Conservation (phyloP, 2,888 invertebrate species). For the Sarcophaga rosellei region DNA sequence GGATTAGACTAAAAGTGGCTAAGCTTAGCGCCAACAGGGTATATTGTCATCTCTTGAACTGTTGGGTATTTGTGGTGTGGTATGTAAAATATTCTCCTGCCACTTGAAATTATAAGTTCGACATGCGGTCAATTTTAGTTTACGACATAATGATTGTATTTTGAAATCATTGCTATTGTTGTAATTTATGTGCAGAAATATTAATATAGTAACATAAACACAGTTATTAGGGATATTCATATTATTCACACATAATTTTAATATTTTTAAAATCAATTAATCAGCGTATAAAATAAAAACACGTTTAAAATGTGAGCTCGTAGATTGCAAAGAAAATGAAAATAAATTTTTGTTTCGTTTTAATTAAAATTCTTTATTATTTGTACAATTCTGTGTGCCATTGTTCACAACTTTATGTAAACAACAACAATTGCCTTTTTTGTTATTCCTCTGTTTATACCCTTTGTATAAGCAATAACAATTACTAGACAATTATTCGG, state of each 20-base stretch:
- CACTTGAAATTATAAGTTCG: conserved; percentile 35
- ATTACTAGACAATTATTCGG: too few species aligned
- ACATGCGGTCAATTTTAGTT: conserved; percentile 51
- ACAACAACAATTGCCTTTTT: too few species aligned
- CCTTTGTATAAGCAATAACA: too few species aligned
- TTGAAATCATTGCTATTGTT: conserved; percentile 14
- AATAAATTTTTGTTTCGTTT: too few species aligned
- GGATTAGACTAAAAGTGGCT: neutral
- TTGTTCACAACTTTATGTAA: too few species aligned
- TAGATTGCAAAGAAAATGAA: too few species aligned
- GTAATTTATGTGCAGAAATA: conserved; percentile 8
- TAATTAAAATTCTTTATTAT: too few species aligned
- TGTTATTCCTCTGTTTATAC: too few species aligned
- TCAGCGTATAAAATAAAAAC: too few species aligned
- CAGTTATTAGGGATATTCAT: neutral
- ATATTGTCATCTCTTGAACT: neutral
- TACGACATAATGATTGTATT: conserved; percentile 45
- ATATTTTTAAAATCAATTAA: too few species aligned
- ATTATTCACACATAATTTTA: neutral
- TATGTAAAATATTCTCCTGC: conserved; percentile 12
- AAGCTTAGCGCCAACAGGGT: neutral
- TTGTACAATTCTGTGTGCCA: too few species aligned
- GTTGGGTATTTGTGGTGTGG: neutral
- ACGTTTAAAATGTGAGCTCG: too few species aligned
- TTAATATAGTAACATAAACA: neutral